A percentile compares a stretch with the other conserved stretches of the same genome.
phyloP scores from a whole-genome alignment of 1,140 invertebrate species.

The Eufriesea mexicana region DNA sequence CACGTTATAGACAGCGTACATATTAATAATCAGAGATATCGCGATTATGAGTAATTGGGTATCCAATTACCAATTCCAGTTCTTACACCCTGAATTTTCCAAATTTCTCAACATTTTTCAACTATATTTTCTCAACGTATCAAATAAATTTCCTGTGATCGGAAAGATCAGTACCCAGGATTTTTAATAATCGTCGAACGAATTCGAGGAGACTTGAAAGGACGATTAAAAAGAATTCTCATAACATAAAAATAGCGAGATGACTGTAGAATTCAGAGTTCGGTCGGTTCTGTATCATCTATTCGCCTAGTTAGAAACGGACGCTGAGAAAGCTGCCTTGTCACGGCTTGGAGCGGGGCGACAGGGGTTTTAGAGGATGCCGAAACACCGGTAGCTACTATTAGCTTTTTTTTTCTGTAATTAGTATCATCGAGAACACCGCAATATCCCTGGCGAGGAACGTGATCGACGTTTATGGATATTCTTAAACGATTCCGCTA shows the following conservation, averaged over 20 bases:
- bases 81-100: no score
- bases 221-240: no score
- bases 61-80: no score
- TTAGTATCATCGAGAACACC: slow-evolving; percentile 28
- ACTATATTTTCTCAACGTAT: no score
- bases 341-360: slow-evolving; percentile 65
- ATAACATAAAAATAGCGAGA: neutral
- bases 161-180: no score
- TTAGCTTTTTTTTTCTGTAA: slow-evolving; percentile 52
- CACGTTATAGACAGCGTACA: no score
- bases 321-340: slow-evolving; percentile 60
- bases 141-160: no score
- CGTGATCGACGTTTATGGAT: slow-evolving; percentile 16
- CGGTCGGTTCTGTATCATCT: slow-evolving; percentile 24
- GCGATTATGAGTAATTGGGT: no score
- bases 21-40: no score
- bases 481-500: neutral
- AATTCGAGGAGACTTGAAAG: no score
- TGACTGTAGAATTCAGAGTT: slow-evolving; percentile 22
- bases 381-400: slow-evolving; percentile 73
- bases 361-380: slow-evolving; percentile 66
- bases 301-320: slow-evolving; percentile 55
- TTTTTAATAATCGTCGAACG: no score
- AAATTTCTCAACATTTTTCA: no score
- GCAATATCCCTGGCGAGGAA: neutral